phyloP scores from a whole-genome alignment of 2,113 vertebrate genomes.

The Ia io region DNA sequence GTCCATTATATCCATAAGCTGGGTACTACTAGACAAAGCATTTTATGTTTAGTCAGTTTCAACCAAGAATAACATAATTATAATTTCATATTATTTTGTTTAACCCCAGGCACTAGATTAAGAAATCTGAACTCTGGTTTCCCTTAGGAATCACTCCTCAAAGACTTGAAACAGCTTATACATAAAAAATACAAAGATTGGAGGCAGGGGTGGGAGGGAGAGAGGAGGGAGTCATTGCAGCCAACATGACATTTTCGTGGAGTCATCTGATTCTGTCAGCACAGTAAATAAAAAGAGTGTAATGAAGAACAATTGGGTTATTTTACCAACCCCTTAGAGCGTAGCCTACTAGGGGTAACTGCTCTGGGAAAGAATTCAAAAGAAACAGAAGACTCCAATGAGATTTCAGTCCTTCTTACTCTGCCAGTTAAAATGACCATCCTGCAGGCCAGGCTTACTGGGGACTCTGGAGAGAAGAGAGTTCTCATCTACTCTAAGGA shows the following conservation, averaged over 20 bases:
- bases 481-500: not conserved
- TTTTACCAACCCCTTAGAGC: slow-evolving; percentile 7
- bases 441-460: not conserved
- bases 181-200: slow-evolving; percentile 21
- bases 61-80: slow-evolving; percentile 46
- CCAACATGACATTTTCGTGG: slow-evolving; percentile 23
- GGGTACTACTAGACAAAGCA: slow-evolving; percentile 21
- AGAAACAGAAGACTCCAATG: not conserved
- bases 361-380: slow-evolving; percentile 38
- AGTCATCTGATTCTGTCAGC: slow-evolving; percentile 34
- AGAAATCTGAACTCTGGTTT: slow-evolving; percentile 26
- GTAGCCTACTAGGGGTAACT: not conserved
- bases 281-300: slow-evolving; percentile 21
- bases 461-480: not conserved
- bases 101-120: not conserved
- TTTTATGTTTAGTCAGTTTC: not conserved
- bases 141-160: not conserved
- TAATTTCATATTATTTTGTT: not conserved
- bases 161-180: slow-evolving; percentile 31
- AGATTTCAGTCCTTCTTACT: not conserved
- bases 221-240: not conserved
- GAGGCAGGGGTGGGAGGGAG: not conserved
- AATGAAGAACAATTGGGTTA: not conserved
- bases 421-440: not conserved
- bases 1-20: not conserved